Conservation (phyloP, 2,113 vertebrate species). For the Rhizomys pruinosus region DNA sequence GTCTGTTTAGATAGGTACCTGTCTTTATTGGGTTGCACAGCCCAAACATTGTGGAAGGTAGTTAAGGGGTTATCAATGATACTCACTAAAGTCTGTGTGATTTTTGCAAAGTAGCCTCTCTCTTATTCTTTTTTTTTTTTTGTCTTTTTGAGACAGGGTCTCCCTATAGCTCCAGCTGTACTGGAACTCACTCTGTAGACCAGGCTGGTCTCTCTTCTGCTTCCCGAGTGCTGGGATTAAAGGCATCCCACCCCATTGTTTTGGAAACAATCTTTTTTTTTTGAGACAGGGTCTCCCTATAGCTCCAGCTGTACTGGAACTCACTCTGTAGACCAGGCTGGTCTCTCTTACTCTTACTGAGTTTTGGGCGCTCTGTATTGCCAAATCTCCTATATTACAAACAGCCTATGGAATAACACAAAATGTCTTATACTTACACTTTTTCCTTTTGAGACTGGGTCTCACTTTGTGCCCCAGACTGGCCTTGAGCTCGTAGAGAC, state of each 20-base stretch:
- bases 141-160: too few species aligned
- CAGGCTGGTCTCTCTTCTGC: too few species aligned
- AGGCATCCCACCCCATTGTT: too few species aligned
- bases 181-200: too few species aligned
- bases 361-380: neutral
- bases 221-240: too few species aligned
- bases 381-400: neutral
- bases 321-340: too few species aligned
- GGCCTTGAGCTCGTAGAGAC: neutral
- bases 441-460: neutral
- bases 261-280: too few species aligned
- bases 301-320: too few species aligned
- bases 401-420: too few species aligned
- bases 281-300: too few species aligned
- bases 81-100: neutral
- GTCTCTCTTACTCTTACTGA: neutral
- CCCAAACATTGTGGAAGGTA: neutral
- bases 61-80: neutral
- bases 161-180: too few species aligned
- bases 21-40: neutral
- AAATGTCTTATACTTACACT: neutral
- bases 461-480: neutral
- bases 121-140: too few species aligned
- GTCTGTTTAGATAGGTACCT: neutral
- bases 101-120: neutral